A percentile compares a stretch with the other conserved stretches of the same genome.
Evolutionary conservation across 2,113 vertebrate genomes (phyloP).

Genomic region (Phalacrocorax pelagicus): DNA sequence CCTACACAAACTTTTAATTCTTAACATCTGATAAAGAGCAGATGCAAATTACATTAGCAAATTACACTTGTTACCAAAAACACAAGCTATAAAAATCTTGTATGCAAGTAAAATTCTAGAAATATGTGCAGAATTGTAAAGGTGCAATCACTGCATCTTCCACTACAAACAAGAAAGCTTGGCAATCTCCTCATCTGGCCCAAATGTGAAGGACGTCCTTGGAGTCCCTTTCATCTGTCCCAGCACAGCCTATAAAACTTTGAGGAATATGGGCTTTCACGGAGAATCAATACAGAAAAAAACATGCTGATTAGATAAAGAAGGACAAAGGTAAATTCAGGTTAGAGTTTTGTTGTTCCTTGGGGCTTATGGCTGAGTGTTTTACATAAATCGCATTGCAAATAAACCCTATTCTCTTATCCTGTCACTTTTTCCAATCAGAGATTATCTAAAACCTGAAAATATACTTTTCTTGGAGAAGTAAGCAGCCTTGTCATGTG

Average conservation of each 20-base stretch:
- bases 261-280: neutral
- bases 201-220: neutral
- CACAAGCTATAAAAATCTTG: neutral
- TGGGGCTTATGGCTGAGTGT: neutral
- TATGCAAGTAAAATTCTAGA: neutral
- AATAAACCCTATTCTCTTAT: neutral
- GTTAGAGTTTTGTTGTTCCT: neutral
- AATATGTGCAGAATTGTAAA: neutral
- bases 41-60: neutral
- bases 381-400: neutral
- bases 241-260: neutral
- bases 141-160: neutral
- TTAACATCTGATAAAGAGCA: neutral
- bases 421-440: neutral
- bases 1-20: neutral
- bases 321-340: constrained; percentile 15
- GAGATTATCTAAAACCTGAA: neutral
- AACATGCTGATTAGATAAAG: neutral
- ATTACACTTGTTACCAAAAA: neutral
- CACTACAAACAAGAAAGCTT: neutral
- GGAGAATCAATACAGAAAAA: neutral
- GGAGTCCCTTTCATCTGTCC: neutral
- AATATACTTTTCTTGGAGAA: neutral
- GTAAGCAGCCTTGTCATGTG: neutral
- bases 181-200: neutral